phyloP scores from a whole-genome alignment of 2,888 invertebrate species.

The Ophonus ardosiacus region DNA sequence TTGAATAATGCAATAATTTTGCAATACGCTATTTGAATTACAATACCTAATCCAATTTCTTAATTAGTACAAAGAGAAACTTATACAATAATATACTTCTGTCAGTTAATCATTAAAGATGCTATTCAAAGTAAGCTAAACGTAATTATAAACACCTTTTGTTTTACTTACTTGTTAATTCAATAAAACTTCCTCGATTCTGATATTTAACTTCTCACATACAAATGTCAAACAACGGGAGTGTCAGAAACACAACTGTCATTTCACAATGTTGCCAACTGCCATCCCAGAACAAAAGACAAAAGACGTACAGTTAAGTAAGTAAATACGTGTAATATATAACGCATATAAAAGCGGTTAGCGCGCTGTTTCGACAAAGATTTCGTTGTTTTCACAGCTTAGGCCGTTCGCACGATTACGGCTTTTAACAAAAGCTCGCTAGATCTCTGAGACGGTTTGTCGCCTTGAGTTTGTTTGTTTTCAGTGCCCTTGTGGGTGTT shows the following conservation, averaged over 20 bases:
- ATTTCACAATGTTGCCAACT: neutral
- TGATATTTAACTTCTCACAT: neutral
- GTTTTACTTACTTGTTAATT: neutral
- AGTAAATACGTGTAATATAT: constrained; percentile 57
- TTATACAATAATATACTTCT: neutral
- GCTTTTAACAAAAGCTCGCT: constrained; percentile 52
- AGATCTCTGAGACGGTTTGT: constrained; percentile 43
- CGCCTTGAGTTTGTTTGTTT: constrained; percentile 56
- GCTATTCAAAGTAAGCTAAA: neutral
- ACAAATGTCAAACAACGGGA: neutral
- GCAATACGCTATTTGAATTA: no score
- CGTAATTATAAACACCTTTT: neutral
- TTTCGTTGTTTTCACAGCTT: constrained; percentile 61
- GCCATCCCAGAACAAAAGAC: constrained; percentile 3
- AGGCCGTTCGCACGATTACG: constrained; percentile 55
- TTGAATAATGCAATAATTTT: no score
- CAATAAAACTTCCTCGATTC: neutral
- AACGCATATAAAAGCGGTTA: constrained; percentile 55
- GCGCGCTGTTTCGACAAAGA: constrained; percentile 45
- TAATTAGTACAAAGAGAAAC: neutral
- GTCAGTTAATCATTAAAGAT: neutral
- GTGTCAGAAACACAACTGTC: neutral
- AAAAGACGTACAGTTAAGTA: constrained; percentile 55
- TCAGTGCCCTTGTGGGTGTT: constrained; percentile 7
- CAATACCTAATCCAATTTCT: neutral